Evolutionary conservation across 1,140 invertebrate genomes (phyloP), one percentile per base, ranked within the genome.

Genomic region (Diuraphis noxia): DNA sequence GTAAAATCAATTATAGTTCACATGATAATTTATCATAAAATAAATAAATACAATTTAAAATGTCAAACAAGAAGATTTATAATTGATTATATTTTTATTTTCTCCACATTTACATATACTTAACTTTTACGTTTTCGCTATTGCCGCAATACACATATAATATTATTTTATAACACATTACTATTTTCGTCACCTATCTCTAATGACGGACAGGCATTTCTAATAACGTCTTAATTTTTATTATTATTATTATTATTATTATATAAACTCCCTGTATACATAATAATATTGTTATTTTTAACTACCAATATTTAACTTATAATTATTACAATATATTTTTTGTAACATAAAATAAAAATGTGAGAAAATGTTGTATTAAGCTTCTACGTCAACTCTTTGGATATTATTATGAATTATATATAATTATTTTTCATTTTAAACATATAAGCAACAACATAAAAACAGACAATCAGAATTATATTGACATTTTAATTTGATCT

Each of bases 381-480:
- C 56, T 87, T 87, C 38, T 87, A 56, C 85, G 23, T 87, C 34
- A 34, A 56, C 43, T 86, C 84, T 86, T 87, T 56, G 85, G 49
- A 87, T 87, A 87, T 56, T 49, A 86, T 86, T 86, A 36, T 86
- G 84, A 36, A 86, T 49, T 5, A 49, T 86, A n/a, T 36, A 49
- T n/a, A 8, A 34, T 86, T 86, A 86, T 86, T 86, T 36, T 86
- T 86, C 82, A 84, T 84, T 84, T 49, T 86, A 36, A 86, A 86
- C 34, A 86, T 46, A 82, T 84, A 86, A 86, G 43, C n/a, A 41
- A 86, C n/a, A 86, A 86, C 84, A 49, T 86, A 86, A 86, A 49
- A 86, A 86, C 84, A 86, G 84, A 86, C 43, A 86, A 86, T 86
- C 84, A 86, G 84, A 86, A 86, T 86, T 86, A 86, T 86, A 86